These are phyloP conservation scores for Nannospalax galili DNA, from an alignment of 2,113 vertebrate genomes.

Conservation along the genomic window DNA sequence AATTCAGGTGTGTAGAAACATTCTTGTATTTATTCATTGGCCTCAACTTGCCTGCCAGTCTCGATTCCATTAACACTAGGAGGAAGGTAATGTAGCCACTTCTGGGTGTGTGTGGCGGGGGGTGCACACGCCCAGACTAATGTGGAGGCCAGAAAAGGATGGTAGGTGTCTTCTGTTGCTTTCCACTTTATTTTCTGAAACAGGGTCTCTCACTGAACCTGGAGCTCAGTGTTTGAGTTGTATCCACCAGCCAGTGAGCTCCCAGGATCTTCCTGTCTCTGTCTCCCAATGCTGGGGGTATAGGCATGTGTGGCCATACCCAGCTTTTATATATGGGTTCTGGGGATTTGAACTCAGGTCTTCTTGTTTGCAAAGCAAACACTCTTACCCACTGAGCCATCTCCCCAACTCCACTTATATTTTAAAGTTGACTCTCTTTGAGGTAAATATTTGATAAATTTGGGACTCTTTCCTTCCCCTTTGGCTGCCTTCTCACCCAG, in stretches of 20 bases:
- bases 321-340: background rate
- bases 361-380: background rate
- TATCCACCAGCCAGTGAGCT: background rate
- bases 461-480: background rate
- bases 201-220: background rate
- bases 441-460: background rate
- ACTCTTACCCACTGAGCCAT: background rate
- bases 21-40: constrained; percentile 40
- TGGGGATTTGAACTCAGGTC: background rate
- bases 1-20: constrained; percentile 7
- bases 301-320: too few species aligned
- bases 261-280: background rate
- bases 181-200: background rate
- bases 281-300: background rate
- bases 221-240: background rate
- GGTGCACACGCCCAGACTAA: background rate
- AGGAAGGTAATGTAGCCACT: background rate
- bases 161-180: background rate
- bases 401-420: background rate
- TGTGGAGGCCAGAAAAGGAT: too few species aligned
- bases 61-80: background rate
- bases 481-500: background rate
- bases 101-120: background rate
- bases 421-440: constrained; percentile 21
- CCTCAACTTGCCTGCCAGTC: background rate